A percentile compares a stretch with the other conserved stretches of the same genome.
These are phyloP conservation scores for Drosophila colorata DNA, from an alignment of 2,888 invertebrate genomes.

Conservation along the genomic window DNA sequence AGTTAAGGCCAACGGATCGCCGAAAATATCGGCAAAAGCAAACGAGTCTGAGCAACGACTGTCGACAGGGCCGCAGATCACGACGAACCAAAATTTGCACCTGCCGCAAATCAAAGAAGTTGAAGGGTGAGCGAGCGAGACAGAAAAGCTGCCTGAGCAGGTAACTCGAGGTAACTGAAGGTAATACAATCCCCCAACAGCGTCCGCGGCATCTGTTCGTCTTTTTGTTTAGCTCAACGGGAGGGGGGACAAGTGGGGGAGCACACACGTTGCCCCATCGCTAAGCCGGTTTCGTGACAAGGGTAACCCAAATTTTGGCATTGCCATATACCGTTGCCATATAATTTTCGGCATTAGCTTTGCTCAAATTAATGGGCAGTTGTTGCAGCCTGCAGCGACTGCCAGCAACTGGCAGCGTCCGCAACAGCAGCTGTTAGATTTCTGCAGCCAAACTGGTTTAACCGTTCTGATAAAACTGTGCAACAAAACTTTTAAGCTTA, in stretches of 20 bases:
- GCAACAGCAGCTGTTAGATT: conserved; percentile 72
- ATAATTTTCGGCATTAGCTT: conserved; percentile 75
- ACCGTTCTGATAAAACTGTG: conserved; percentile 30
- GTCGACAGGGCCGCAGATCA: conserved; percentile 40
- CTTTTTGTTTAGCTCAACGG: conserved; percentile 14
- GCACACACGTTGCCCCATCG: conserved; percentile 19
- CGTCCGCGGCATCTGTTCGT: conserved; percentile 62
- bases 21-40: conserved; percentile 23
- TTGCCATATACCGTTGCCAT: conserved; percentile 67
- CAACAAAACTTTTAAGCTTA: background rate
- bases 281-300: conserved; percentile 52
- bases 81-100: conserved; percentile 64
- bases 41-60: conserved; percentile 23
- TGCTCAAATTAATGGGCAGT: conserved; percentile 67
- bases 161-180: conserved; percentile 58
- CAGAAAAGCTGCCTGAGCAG: conserved; percentile 52
- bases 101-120: conserved; percentile 76
- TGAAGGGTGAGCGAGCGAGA: background rate
- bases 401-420: conserved; percentile 28
- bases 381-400: conserved; percentile 32
- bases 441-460: conserved; percentile 47
- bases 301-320: conserved; percentile 73
- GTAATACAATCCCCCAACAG: conserved; percentile 58
- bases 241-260: conserved; percentile 7
- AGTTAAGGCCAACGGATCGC: conserved; percentile 46